A percentile compares a stretch with the other conserved stretches of the same genome.
phyloP scores from a whole-genome alignment of 2,113 vertebrate genomes.

The Rhizomys pruinosus region DNA sequence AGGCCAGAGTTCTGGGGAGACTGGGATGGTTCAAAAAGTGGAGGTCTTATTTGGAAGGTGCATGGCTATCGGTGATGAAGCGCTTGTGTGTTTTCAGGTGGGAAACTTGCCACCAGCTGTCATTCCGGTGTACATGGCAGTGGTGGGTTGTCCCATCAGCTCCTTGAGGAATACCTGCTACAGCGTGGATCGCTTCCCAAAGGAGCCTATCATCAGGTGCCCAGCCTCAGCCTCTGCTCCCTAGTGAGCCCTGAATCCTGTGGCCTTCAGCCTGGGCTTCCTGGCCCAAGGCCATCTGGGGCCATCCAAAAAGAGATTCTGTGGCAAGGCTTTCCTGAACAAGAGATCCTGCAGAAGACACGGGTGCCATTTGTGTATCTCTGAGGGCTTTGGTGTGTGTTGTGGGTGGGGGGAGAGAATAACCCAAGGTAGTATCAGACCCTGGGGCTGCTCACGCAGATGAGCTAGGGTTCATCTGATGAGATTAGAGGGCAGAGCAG shows the following conservation, averaged over 20 bases:
- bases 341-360: background rate
- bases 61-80: rapidly evolving
- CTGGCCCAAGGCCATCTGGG: background rate
- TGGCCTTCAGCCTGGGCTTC: background rate
- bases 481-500: background rate
- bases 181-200: conserved; percentile 77
- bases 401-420: background rate
- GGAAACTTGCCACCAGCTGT: conserved; percentile 86
- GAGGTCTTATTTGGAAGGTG: background rate
- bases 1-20: background rate
- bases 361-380: background rate
- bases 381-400: background rate
- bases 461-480: background rate
- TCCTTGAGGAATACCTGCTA: conserved; percentile 90
- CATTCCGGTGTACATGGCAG: conserved; percentile 91
- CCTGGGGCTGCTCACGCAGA: rapidly evolving
- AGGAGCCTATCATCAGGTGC: conserved; percentile 90
- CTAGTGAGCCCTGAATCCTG: too few species aligned
- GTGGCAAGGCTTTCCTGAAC: background rate
- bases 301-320: background rate
- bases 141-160: conserved; percentile 94
- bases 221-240: background rate
- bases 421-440: background rate
- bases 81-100: conserved; percentile 84
- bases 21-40: background rate